Evolutionary conservation across 1,140 invertebrate genomes (phyloP), one percentile per base, ranked within the genome.

Genomic region (Phymastichus coffea): DNA sequence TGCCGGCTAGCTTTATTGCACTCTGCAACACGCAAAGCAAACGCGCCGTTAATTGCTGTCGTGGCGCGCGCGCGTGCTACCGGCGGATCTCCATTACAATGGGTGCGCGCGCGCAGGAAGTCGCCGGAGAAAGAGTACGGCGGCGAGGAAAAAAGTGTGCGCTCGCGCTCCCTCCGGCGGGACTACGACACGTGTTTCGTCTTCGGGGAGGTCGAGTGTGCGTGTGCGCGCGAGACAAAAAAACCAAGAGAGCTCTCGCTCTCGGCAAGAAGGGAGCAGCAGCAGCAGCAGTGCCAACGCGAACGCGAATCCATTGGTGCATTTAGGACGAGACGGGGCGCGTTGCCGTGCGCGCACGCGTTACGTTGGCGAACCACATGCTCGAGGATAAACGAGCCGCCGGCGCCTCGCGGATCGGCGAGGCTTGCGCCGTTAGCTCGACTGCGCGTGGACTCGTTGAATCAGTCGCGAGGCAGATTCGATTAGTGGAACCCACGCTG

Each of bases 1-100:
- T 84, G 70, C 79, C 81, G 57, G 81, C 82, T 74, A 82, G 71
- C 70, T 84, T 84, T 70, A 84, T 83, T 71, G 82, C 81, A 79
- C 81, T 84, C 83, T 84, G 71, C 20, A 78, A 80, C 62, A 28
- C 70, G 15, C 70, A 67, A 66, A 60, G 58, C 12, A 33, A 33
- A 33, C 28, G 28, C 28, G 28, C 28, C 28, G 28, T 12, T 33
- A 33, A 33, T 33, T 33, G 28, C 28, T 7, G 6, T 33, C 28
- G 28, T n/a, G 33, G 20, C 19, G 19, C 22, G 41, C 9, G 12
- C 19, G 2, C 12, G 20, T 28, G 20, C 14, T 22, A 51, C 37
- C 23, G n/a, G n/a, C n/a, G 37, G 37, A 51, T 51, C 48, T 37
- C 48, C 48, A 51, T 51, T 51, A 51, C 48, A 38, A 51, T 51